These are phyloP conservation scores for Lapara coniferarum DNA, from an alignment of 2,888 invertebrate genomes.

Conservation along the genomic window DNA sequence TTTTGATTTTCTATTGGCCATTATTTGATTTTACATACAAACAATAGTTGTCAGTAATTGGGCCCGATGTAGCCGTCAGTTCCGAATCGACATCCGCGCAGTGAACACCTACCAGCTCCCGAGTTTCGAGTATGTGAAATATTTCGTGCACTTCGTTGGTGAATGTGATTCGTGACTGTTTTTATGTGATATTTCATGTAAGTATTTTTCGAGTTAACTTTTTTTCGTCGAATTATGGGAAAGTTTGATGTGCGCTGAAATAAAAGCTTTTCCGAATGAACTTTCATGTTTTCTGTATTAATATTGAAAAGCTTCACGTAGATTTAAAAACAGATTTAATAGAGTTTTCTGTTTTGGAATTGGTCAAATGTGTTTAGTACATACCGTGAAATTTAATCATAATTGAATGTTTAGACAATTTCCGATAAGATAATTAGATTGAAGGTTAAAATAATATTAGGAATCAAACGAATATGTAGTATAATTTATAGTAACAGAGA, in stretches of 20 bases:
- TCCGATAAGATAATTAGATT: no score
- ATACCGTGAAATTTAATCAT: no score
- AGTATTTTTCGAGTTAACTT: background rate
- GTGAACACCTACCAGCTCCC: background rate
- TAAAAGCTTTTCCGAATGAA: background rate
- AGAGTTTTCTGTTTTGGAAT: no score
- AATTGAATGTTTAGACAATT: no score
- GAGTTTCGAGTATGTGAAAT: background rate
- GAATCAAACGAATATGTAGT: no score
- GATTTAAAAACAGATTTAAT: no score
- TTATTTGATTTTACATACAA: constrained; percentile 1
- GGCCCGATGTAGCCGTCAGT: background rate
- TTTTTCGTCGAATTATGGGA: background rate
- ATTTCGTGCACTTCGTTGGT: constrained; percentile 6
- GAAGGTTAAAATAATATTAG: no score
- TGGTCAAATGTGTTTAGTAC: no score
- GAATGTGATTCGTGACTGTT: constrained; percentile 4
- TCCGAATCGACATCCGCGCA: background rate
- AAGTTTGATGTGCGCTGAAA: background rate
- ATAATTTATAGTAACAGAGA: no score
- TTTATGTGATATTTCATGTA: constrained; percentile 11
- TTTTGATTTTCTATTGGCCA: background rate
- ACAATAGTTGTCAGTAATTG: background rate
- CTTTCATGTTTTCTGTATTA: no score
- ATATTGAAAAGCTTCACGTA: no score